Base-by-base conservation (phyloP, 2,113 vertebrate genomes). In the Xiphorhynchus elegans region DNA sequence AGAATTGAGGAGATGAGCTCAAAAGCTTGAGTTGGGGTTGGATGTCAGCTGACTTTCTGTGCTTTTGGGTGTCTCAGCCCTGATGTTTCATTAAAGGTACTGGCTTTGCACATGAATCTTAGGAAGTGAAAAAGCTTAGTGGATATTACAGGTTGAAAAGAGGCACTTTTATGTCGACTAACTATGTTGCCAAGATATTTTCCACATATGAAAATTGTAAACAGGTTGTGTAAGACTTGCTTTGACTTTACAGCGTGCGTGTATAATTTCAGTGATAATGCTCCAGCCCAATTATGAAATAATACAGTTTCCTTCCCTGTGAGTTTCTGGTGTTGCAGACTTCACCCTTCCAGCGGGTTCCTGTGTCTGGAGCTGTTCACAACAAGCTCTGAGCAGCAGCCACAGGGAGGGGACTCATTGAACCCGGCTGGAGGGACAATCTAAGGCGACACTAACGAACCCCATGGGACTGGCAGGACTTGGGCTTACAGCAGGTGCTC, bases 221-320 rank as follows among this genome's bases (percentile, higher is more conserved):
- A 90, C 79, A 17, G 68, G 60, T 90, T 96, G 84, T 80, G 77
- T 66, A 95, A 91, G 75, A 69, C 50, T 73, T 70, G 58, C 77
- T 94, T 93, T 92, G 79, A 44, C 50, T 88, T 80, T 25, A 1
- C 25, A 90, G 66, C 0, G 3, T 92, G 88, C 53, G 5, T 52
- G 28, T 63, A 25, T 87, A 87, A 94, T 90, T 80, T 68, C 21
- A 81, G 56, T 66, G 79, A 50, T 82, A 25, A 25, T 17, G 5
- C 64, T 81, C 13, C 73, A 83, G n/a, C 25, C 37, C 44, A 60
- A 25, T 92, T 92, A 76, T 72, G 44, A 90, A 90, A 86, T 63
- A 63, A 63, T 12, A n/a, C 19, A 21, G 8, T 40, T 89, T 68
- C 59, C 58, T 90, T 76, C 58, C 33, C 46, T 66, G 55, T 47